Conservation (phyloP, 2,797 vertebrate genomes). For the Darevskia mixta region DNA sequence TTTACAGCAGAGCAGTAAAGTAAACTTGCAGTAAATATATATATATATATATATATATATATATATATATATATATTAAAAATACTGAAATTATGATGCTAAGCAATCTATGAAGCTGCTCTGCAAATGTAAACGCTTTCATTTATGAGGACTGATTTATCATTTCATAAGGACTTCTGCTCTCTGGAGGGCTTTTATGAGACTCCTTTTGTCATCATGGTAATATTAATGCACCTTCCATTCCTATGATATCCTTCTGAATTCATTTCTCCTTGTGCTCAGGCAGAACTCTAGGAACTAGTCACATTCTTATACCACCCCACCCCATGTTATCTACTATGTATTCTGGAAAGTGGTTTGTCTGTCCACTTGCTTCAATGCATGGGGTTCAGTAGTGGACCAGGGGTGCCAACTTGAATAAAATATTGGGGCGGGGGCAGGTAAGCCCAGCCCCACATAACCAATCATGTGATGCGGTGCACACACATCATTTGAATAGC, state of each 20-base stretch:
- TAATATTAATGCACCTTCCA: background rate
- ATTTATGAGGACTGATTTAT: conserved; percentile 68
- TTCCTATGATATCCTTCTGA: conserved; percentile 19
- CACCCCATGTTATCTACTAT: no score
- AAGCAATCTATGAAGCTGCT: conserved; percentile 49
- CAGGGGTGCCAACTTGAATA: no score
- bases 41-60: background rate
- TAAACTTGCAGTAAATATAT: conserved; percentile 42
- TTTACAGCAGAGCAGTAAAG: conserved; percentile 67
- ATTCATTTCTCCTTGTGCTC: conserved; percentile 9
- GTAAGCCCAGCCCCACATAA: no score
- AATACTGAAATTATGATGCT: conserved; percentile 47
- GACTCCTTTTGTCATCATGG: conserved; percentile 37
- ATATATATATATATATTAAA: conserved; percentile 14
- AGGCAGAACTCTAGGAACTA: background rate
- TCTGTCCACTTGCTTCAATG: background rate
- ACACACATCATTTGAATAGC: no score
- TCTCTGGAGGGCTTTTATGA: conserved; percentile 35
- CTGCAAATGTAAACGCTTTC: conserved; percentile 57
- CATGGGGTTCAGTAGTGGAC: background rate
- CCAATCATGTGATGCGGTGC: no score
- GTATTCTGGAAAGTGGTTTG: no score
- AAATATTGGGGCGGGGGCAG: no score
- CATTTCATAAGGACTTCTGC: conserved; percentile 45
- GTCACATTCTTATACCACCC: no score